These are phyloP conservation scores for Apodemia duryi DNA, from an alignment of 2,888 invertebrate genomes.

Conservation along the genomic window DNA sequence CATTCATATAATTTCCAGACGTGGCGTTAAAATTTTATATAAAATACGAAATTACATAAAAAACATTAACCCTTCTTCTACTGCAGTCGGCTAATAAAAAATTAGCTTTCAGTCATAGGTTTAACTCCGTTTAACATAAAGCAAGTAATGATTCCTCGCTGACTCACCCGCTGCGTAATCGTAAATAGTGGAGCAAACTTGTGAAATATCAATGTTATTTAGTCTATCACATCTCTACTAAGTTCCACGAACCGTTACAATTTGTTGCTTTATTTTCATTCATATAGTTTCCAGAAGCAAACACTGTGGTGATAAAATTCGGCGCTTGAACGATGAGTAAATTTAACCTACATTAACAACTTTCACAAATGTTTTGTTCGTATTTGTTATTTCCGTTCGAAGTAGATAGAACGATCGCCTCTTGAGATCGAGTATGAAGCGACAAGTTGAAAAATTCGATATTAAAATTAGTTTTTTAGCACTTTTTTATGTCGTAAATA, in stretches of 20 bases:
- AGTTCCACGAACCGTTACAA: background rate
- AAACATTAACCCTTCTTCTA: too few relatives aligned
- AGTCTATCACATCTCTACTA: background rate
- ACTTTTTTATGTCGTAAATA: too few relatives aligned
- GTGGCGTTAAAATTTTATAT: background rate
- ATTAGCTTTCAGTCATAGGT: too few relatives aligned
- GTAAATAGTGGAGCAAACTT: slow-evolving; percentile 41
- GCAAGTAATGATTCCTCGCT: slow-evolving; percentile 27
- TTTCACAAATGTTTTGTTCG: slow-evolving; percentile 8
- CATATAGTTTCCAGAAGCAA: slow-evolving; percentile 7
- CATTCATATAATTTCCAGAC: slow-evolving; percentile 9
- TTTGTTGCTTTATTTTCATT: slow-evolving; percentile 6
- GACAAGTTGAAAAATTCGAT: too few relatives aligned
- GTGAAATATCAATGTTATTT: slow-evolving; percentile 39
- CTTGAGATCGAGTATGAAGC: too few relatives aligned
- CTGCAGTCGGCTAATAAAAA: too few relatives aligned
- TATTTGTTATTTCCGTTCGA: background rate
- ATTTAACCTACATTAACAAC: background rate
- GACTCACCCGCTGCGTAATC: slow-evolving; percentile 47
- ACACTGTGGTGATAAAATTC: slow-evolving; percentile 3
- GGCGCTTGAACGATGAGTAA: background rate
- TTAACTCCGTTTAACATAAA: background rate
- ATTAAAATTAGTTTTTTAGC: too few relatives aligned
- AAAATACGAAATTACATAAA: too few relatives aligned
- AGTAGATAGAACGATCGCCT: too few relatives aligned